Evolutionary conservation across 2,797 vertebrate genomes (phyloP), one percentile per base, ranked within the genome.

Genomic region (Aeoliscus strigatus): DNA sequence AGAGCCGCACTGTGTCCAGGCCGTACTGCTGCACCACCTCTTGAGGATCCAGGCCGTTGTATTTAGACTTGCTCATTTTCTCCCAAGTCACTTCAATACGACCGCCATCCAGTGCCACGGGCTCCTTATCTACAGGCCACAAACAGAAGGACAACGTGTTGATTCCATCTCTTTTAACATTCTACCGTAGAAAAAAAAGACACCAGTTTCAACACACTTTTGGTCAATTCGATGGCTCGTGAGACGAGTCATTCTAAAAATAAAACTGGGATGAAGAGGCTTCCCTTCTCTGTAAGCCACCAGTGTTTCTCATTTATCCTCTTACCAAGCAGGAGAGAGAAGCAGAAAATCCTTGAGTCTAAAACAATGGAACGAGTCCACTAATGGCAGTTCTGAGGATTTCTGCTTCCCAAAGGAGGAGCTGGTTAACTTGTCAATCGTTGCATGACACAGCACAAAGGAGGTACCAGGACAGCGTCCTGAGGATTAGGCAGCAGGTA

Each of bases 51-150:
- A 95, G 82, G 1, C 96, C 94, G 0, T 98, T 99, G 83, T 93
- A 86, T 42, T 94, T 99, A 0, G 96, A 99, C 70, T 99, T 99
- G 74, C 94, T 98, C 95, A 99, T 99, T 84, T 99, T 99, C 82
- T 99, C 94, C 91, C 92, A 99, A 0, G 88, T 79, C 46, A 97
- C 86, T 50, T 91, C 88, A 16, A 98, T 27, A 8, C 38, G 75
- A 38, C 86, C 87, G 1, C 86, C 83, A 0, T 70, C 62, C 3
- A 68, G 3, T 1, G 86, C 85, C 51, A 91, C 81, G 0, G 93
- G 92, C 43, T 90, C 89, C 10, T 79, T 14, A 30, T 82, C 95
- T 98, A 45, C 7, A 38, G 32, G 11, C 55, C 27, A 51, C 27
- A 29, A 9, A 14, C 3, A 18, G 25, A 3, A 16, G 3, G 8